A percentile compares a stretch with the other conserved stretches of the same genome.
Conservation (phyloP, 2,888 invertebrate genomes). For the Mythimna impura region DNA sequence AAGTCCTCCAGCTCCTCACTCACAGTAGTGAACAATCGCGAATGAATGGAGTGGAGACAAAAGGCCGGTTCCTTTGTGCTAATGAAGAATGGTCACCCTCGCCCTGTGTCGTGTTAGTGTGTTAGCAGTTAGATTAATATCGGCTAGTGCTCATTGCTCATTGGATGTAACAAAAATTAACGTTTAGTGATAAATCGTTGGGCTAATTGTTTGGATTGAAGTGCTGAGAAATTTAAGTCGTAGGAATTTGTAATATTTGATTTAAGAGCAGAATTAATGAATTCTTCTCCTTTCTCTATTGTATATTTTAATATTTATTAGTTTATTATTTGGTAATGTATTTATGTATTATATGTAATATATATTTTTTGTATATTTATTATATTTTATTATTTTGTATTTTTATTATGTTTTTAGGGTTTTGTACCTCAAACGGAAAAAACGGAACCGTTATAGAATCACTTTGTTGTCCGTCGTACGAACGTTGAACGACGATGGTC, state of each 20-base stretch:
- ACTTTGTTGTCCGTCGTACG: too few species aligned
- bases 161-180: slow-evolving; percentile 64
- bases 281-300: too few species aligned
- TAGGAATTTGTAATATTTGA: background rate
- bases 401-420: too few species aligned
- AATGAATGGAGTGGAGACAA: slow-evolving; percentile 88
- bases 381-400: too few species aligned
- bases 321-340: too few species aligned
- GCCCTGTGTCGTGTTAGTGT: slow-evolving; percentile 81
- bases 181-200: slow-evolving; percentile 52
- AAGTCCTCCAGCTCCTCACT: slow-evolving; percentile 72
- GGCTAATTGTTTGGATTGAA: slow-evolving; percentile 12
- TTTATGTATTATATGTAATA: too few species aligned
- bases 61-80: slow-evolving; percentile 87
- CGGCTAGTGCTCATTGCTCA: slow-evolving; percentile 64
- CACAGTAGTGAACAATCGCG: slow-evolving; percentile 86
- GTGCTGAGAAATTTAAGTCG: background rate
- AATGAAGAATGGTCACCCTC: slow-evolving; percentile 89
- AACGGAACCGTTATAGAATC: too few species aligned
- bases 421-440: too few species aligned
- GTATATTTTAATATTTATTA: too few species aligned
- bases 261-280: too few species aligned
- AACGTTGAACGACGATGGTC: too few species aligned
- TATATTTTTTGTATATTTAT: too few species aligned
- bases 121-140: slow-evolving; percentile 86